Evolutionary conservation across 2,888 invertebrate species (phyloP).

Genomic region (Apotomis betuletana): DNA sequence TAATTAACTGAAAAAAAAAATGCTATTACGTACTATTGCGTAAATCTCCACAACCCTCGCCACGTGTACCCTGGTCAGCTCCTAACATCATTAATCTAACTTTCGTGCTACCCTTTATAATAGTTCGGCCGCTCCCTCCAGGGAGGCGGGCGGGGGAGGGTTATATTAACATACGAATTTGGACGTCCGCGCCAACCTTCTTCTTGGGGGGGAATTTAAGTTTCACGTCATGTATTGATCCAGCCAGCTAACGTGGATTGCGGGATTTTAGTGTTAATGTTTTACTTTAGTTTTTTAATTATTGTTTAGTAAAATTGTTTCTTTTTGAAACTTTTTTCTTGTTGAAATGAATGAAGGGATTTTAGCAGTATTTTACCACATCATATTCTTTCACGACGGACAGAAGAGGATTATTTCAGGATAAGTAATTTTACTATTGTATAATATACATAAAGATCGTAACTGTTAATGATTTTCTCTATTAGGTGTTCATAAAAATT

Average conservation of each 20-base stretch:
- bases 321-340: not conserved
- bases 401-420: too few species aligned
- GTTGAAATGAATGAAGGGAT: not conserved
- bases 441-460: too few species aligned
- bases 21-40: too few species aligned
- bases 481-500: too few species aligned
- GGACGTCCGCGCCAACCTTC: constrained; percentile 75
- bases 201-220: constrained; percentile 81
- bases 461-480: too few species aligned
- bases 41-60: constrained; percentile 42
- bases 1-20: too few species aligned
- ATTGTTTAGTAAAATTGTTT: not conserved
- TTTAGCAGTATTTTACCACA: too few species aligned
- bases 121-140: constrained; percentile 72
- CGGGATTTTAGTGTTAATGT: constrained; percentile 47
- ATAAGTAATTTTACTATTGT: too few species aligned
- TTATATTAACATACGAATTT: constrained; percentile 82
- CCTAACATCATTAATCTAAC: constrained; percentile 85
- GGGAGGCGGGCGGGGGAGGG: constrained; percentile 50
- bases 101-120: constrained; percentile 84
- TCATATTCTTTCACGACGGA: too few species aligned
- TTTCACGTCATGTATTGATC: constrained; percentile 81
- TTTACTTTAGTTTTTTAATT: constrained; percentile 1
- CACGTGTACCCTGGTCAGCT: constrained; percentile 75
- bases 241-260: constrained; percentile 53